Evolutionary conservation across 2,888 invertebrate species (phyloP), one percentile per base, ranked within the genome.

Genomic region (Leptothorax acervorum): DNA sequence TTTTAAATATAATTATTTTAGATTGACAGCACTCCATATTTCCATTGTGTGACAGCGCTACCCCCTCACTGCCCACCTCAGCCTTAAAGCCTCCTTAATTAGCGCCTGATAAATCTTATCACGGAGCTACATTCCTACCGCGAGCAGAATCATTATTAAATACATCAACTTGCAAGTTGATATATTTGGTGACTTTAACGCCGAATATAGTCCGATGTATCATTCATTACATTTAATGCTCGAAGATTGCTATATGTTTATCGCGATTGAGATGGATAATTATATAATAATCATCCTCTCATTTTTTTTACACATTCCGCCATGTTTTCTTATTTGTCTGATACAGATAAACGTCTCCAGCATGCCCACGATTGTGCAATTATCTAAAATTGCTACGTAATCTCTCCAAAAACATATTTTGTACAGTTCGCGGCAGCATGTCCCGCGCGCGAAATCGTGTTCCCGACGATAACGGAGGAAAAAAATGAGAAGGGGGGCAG

Each of bases 321-420:
- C 42, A 12, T 39, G 31, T 78, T 55, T 55, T 18, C 15, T 78
- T 28, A 68, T 63, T 78, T 23, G n/a, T 45, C 8, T 74, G 74
- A 23, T 60, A 45, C 39, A 28, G 28, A 42, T 53, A 73, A 68
- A 66, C 76, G 51, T 39, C 51, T 76, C 39, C 66, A 53, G 76
- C 11, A 15, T 51, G 15, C 18, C 23, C 70, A 15, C 60, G 74
- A 73, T 79, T 23, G 57, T 12, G 74, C 28, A 60, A 70, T 79
- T 79, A 79, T 79, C 57, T 79, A 57, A 81, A 81, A 81, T 81
- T 73, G 48, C 79, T 11, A n/a, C 60, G 60, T 73, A 73, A 73
- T 71, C 42, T 60, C 48, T 73, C n/a, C 35, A 60, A 57, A 78
- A n/a, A 39, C 73, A 35, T 60, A 60, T 51, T 79, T 81, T 57